phyloP scores from a whole-genome alignment of 1,140 invertebrate genomes.

The Nasonia vitripennis region DNA sequence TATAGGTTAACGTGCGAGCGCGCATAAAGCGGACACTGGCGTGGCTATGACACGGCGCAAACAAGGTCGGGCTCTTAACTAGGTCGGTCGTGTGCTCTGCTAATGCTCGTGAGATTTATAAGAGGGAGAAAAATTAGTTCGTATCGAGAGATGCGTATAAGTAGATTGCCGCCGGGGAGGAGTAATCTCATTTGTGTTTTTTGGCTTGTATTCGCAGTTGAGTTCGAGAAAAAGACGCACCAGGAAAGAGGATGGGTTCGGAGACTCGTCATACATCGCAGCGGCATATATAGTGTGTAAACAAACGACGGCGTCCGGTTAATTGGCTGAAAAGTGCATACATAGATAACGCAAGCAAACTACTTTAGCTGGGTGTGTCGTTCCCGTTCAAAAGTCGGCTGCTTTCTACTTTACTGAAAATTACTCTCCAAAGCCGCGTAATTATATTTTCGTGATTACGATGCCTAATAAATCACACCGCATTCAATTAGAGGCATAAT shows the following conservation, averaged over 20 bases:
- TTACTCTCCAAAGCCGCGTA: too few species aligned
- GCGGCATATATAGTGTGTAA: conserved; percentile 25
- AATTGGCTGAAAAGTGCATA: conserved; percentile 28
- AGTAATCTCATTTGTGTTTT: background rate
- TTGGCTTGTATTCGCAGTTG: background rate
- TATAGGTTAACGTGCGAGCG: background rate
- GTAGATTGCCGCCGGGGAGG: background rate
- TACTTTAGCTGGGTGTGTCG: background rate
- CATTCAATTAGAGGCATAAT: too few species aligned
- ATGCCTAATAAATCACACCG: too few species aligned
- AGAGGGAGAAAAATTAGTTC: conserved; percentile 25
- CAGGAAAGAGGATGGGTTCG: too few species aligned
- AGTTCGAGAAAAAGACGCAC: too few species aligned
- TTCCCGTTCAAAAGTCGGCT: background rate
- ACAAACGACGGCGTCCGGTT: background rate
- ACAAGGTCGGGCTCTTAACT: conserved; percentile 49
- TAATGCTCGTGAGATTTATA: background rate
- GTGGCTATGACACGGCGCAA: conserved; percentile 12
- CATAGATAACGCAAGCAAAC: background rate
- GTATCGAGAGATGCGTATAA: too few species aligned
- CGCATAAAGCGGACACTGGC: conserved; percentile 21
- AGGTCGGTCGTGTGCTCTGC: conserved; percentile 14
- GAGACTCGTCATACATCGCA: background rate
- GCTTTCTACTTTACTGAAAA: background rate
- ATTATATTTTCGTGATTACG: too few species aligned